Evolutionary conservation across 2,797 vertebrate species (phyloP), one percentile per base, ranked within the genome.

Genomic region (Poecile montanus): DNA sequence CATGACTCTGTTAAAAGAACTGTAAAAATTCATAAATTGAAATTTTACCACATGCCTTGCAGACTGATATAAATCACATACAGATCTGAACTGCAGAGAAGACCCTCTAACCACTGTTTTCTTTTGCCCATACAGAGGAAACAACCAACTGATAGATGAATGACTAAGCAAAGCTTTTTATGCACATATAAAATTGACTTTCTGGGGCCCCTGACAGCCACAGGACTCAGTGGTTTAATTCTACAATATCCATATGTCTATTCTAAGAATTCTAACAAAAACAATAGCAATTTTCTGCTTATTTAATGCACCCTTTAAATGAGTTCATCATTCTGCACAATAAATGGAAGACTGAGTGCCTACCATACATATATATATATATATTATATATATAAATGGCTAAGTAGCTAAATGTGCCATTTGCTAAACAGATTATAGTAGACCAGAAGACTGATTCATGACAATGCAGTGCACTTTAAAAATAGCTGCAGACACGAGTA

Each of bases 141-240:
- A 73, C 3, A 7, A 62, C 67, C 44, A 56, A 70, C 44, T 42
- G 56, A 72, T 27, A 78, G 58, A 65, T 2, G 13, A 84, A 93
- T 77, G 73, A 93, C 47, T 75, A 78, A 91, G 67, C 70, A 88
- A 86, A 81, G 66, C 50, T 36, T 75, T 87, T 91, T 85, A 83
- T 76, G 67, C 61, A 76, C 26, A 32, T 54, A n/a, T 7, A 42
- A 83, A 85, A 57, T 9, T 67, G 63, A 56, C 38, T 86, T 87
- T 79, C 51, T 73, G 48, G 60, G 42, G 74, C 34, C 40, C 57
- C 80, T 75, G 74, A 62, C 36, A 93, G 76, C 38, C 65, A 91
- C 18, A 48, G 29, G 50, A 85, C 45, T 79, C 61, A 50, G 67
- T 17, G 21, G 23, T 89, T 86, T 87, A 58, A 77, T 80, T 88